Evolutionary conservation across 2,797 vertebrate species (phyloP).

Genomic region (Parotocinclus haroldoi): DNA sequence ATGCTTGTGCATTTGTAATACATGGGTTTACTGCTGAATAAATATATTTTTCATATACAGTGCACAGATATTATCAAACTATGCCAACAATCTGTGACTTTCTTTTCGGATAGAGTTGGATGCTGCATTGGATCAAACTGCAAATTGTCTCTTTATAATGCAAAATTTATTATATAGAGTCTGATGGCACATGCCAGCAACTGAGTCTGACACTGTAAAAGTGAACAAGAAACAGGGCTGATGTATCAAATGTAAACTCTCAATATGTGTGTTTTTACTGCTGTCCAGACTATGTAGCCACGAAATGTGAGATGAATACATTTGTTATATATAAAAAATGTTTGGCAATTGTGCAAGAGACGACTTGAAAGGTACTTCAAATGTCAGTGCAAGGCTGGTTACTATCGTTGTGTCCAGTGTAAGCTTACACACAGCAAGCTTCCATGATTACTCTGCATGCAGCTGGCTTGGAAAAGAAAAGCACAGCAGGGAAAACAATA

Average conservation of each 20-base stretch:
- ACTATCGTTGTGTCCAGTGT: constrained; percentile 7
- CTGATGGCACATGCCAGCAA: neutral
- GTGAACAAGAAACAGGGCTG: neutral
- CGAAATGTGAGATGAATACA: neutral
- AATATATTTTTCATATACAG: neutral
- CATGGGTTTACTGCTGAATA: no score
- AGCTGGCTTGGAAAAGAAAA: constrained; percentile 29
- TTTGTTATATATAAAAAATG: no score
- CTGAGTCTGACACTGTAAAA: neutral
- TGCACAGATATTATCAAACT: neutral
- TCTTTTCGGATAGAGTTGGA: neutral
- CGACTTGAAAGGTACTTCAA: constrained; percentile 7
- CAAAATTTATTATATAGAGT: neutral
- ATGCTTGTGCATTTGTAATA: no score
- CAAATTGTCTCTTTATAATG: neutral
- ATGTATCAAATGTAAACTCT: neutral
- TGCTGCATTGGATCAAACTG: neutral
- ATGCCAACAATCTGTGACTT: neutral
- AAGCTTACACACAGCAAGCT: constrained; percentile 37
- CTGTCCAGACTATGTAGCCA: neutral
- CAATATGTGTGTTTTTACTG: neutral
- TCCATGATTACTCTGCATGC: constrained; percentile 34
- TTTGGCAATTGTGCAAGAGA: neutral
- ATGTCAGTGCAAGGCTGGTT: constrained; percentile 18
- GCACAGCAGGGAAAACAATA: constrained; percentile 36